Percentiles rank a stretch among this genome's conserved stretches.
Conservation (phyloP, 2,113 vertebrate genomes). For the Phrynocephalus versicolor region DNA sequence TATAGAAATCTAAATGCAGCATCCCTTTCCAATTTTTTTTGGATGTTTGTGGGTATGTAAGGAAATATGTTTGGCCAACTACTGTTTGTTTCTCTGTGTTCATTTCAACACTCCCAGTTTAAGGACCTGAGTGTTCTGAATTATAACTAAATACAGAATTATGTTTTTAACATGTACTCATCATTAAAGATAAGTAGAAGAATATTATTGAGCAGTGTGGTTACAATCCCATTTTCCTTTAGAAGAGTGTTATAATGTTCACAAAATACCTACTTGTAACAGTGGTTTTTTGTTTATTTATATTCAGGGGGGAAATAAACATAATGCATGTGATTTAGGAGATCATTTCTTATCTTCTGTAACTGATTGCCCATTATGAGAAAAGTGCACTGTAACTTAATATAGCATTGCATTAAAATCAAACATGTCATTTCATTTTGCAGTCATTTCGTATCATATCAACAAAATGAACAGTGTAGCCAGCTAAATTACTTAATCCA, state of each 20-base stretch:
- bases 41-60: neutral
- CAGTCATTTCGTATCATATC: slow-evolving; percentile 28
- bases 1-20: neutral
- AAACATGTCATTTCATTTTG: slow-evolving; percentile 59
- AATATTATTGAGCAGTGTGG: neutral
- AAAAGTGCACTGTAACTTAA: slow-evolving; percentile 44
- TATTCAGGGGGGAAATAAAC: slow-evolving; percentile 3
- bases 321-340: slow-evolving; percentile 47
- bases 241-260: rapidly evolving
- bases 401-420: slow-evolving; percentile 43
- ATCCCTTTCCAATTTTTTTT: neutral
- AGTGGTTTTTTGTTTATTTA: neutral
- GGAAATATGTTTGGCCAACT: neutral
- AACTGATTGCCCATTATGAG: slow-evolving; percentile 32
- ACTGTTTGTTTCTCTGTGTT: neutral
- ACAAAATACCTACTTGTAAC: rapidly evolving
- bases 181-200: neutral
- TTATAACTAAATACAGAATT: too few species aligned
- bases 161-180: too few species aligned
- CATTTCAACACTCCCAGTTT: neutral
- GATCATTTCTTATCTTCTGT: slow-evolving; percentile 37
- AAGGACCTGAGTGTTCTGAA: neutral
- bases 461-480: slow-evolving; percentile 42
- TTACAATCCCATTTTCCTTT: neutral
- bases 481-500: slow-evolving; percentile 57